Evolutionary conservation across 2,113 vertebrate genomes (phyloP).

Genomic region (Stigmatopora nigra): DNA sequence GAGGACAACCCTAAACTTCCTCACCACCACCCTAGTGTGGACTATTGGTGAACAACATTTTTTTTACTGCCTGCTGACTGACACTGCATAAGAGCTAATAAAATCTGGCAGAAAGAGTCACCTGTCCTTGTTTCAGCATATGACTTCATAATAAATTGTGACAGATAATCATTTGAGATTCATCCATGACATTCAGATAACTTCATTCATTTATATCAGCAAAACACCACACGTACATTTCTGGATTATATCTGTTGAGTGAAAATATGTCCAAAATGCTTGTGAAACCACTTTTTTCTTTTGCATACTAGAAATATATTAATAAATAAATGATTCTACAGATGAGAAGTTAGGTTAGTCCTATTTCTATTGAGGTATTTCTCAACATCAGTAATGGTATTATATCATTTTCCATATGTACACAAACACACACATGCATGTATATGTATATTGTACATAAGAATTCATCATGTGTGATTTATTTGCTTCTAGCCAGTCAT

Average conservation of each 20-base stretch:
- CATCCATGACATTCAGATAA: constrained; percentile 37
- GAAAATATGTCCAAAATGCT: background rate
- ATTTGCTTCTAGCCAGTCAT: constrained; percentile 37
- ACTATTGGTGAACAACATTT: constrained; percentile 52
- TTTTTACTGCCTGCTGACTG: constrained; percentile 62
- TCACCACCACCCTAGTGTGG: constrained; percentile 36
- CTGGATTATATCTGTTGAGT: constrained; percentile 4
- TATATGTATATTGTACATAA: constrained; percentile 4
- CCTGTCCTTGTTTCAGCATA: constrained; percentile 31
- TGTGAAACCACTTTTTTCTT: constrained; percentile 2
- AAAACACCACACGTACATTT: constrained; percentile 22
- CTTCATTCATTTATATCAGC: constrained; percentile 30
- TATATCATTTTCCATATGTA: background rate
- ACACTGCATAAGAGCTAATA: constrained; percentile 60
- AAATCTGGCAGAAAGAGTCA: constrained; percentile 50
- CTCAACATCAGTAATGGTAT: too few relatives aligned
- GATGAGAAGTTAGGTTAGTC: background rate
- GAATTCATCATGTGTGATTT: background rate
- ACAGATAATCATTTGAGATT: constrained; percentile 41
- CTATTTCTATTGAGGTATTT: background rate
- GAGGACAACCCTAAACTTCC: constrained; percentile 43
- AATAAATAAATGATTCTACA: background rate
- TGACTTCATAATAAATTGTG: constrained; percentile 46
- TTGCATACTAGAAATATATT: background rate
- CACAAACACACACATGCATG: background rate